Conservation (phyloP, 2,888 invertebrate genomes). For the Falcaria lacertinaria region DNA sequence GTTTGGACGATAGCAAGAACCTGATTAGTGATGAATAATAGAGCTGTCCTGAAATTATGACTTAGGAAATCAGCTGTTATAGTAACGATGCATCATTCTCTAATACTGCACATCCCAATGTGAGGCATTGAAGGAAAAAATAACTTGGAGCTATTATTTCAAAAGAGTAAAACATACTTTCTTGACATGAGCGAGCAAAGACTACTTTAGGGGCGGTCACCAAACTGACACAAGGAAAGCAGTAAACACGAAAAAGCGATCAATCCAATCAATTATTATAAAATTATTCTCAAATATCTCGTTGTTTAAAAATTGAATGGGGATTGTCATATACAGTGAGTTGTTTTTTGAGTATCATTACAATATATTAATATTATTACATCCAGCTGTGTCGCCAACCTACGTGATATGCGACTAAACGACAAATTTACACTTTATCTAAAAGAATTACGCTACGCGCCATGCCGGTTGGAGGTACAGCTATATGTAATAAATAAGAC, state of each 20-base stretch:
- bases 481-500: slow-evolving; percentile 37
- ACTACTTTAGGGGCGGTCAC: slow-evolving; percentile 78
- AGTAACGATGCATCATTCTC: slow-evolving; percentile 79
- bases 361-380: slow-evolving; percentile 38
- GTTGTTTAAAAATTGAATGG: slow-evolving; percentile 47
- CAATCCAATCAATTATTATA: slow-evolving; percentile 79
- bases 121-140: slow-evolving; percentile 75
- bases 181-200: slow-evolving; percentile 77
- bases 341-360: slow-evolving; percentile 77
- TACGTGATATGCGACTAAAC: slow-evolving; percentile 30
- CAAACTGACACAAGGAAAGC: slow-evolving; percentile 82
- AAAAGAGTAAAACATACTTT: slow-evolving; percentile 71
- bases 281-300: slow-evolving; percentile 65
- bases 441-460: too few species aligned
- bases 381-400: slow-evolving; percentile 43
- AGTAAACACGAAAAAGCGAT: slow-evolving; percentile 81
- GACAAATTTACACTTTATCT: too few species aligned
- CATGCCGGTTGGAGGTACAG: slow-evolving; percentile 55
- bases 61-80: slow-evolving; percentile 77
- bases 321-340: slow-evolving; percentile 62
- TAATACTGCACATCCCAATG: slow-evolving; percentile 78
- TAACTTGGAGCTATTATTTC: slow-evolving; percentile 71
- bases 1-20: slow-evolving; percentile 66
- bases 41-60: slow-evolving; percentile 76
- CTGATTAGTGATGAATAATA: slow-evolving; percentile 77